These are phyloP conservation scores for Lontra canadensis DNA, from an alignment of 2,113 vertebrate species.

Conservation along the genomic window DNA sequence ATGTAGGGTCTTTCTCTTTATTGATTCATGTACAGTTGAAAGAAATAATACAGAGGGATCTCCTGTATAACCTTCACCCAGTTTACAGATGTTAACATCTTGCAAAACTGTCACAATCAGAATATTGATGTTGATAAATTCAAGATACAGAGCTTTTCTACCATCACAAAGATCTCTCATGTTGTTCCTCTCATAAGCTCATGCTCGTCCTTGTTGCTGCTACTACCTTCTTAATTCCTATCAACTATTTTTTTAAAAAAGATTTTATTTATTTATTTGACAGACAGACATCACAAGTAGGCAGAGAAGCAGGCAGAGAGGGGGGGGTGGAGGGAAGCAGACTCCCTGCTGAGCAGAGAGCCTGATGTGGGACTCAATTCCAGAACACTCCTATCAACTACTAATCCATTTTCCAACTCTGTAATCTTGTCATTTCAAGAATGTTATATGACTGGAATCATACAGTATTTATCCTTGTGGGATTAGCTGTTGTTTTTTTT, in stretches of 20 bases:
- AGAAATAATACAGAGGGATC: not conserved
- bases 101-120: not conserved
- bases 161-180: not conserved
- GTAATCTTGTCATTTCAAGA: not conserved
- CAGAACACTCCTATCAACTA: not conserved
- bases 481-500: not conserved
- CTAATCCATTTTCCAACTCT: not conserved
- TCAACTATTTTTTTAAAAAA: no score
- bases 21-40: not conserved
- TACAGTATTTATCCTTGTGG: not conserved
- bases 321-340: no score
- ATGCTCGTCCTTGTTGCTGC: not conserved
- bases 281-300: no score
- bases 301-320: no score
- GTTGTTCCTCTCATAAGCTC: not conserved
- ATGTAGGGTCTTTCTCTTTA: not conserved
- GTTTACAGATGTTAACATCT: not conserved
- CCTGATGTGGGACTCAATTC: no score
- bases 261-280: no score
- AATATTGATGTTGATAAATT: not conserved
- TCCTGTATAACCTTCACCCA: not conserved
- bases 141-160: not conserved
- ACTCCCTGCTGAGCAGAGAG: no score
- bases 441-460: not conserved
- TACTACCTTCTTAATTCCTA: not conserved